Conservation (phyloP, 2,797 vertebrate genomes). For the Odontamblyopus rebecca region DNA sequence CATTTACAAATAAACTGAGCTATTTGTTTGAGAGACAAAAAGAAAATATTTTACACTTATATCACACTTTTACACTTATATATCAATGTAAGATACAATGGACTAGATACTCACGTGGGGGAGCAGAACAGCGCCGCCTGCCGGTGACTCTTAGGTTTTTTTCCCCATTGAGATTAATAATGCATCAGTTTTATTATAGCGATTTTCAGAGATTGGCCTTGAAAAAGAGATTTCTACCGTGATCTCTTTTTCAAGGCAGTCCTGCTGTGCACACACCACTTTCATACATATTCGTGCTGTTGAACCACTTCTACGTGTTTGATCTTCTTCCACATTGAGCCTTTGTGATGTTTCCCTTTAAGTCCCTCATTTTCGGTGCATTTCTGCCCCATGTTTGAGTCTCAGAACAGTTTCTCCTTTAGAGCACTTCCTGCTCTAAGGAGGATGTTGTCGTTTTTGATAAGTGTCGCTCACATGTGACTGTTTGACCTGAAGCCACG, state of each 20-base stretch:
- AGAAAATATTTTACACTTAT: neutral
- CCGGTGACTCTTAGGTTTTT: slow-evolving; percentile 23
- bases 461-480: slow-evolving; percentile 45
- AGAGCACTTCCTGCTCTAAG: slow-evolving; percentile 32
- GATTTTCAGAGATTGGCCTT: no score
- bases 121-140: slow-evolving; percentile 11
- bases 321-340: slow-evolving; percentile 61
- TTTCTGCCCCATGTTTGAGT: neutral
- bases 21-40: neutral
- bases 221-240: no score
- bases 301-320: slow-evolving; percentile 37
- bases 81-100: neutral
- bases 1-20: neutral
- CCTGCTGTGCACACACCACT: no score
- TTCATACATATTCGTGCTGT: neutral
- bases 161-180: no score
- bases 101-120: slow-evolving; percentile 47
- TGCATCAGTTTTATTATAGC: no score
- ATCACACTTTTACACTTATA: neutral
- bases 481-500: slow-evolving; percentile 11
- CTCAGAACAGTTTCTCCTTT: neutral
- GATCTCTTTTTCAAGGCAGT: no score
- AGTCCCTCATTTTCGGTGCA: neutral
- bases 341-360: slow-evolving; percentile 38
- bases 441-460: slow-evolving; percentile 59